Evolutionary conservation across 2,797 vertebrate species (phyloP).

Genomic region (Melanitta fusca): DNA sequence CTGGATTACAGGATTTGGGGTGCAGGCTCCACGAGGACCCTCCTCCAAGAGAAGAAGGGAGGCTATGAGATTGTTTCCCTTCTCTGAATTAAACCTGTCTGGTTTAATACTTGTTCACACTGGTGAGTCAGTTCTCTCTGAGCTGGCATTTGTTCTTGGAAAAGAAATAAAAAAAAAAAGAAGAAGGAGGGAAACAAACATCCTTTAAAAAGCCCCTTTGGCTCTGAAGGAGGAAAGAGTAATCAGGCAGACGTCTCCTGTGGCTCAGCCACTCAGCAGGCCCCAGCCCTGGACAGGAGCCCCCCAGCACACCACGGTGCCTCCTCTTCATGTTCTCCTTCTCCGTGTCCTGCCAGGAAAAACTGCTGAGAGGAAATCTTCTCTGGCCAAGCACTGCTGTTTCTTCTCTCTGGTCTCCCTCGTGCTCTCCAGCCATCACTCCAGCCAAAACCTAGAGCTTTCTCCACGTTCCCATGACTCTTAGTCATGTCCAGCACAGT

Average conservation of each 20-base stretch:
- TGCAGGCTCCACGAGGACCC: neutral
- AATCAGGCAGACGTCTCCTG: neutral
- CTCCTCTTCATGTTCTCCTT: slow-evolving; percentile 1
- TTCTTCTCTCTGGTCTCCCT: slow-evolving; percentile 8
- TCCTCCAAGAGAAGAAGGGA: neutral
- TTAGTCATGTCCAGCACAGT: slow-evolving; percentile 51
- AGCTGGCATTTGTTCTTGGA: slow-evolving; percentile 64
- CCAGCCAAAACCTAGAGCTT: slow-evolving; percentile 44
- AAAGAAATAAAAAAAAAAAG: slow-evolving; percentile 33
- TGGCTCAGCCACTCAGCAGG: neutral
- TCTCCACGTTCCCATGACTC: slow-evolving; percentile 24
- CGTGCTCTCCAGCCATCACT: neutral
- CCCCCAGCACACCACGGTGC: neutral
- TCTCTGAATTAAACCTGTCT: slow-evolving; percentile 3
- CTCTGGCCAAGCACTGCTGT: slow-evolving; percentile 23
- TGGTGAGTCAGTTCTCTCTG: slow-evolving; percentile 60
- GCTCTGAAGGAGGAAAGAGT: slow-evolving; percentile 53
- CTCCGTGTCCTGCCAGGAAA: slow-evolving; percentile 55
- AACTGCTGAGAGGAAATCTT: slow-evolving; percentile 52
- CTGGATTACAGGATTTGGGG: neutral
- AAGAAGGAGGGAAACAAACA: slow-evolving; percentile 60
- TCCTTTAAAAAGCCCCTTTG: slow-evolving; percentile 58
- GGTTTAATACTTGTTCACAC: slow-evolving; percentile 34
- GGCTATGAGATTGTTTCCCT: slow-evolving; percentile 17
- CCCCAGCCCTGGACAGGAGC: neutral